Conservation (phyloP, 1,140 invertebrate genomes). For the Dryas iulia region DNA sequence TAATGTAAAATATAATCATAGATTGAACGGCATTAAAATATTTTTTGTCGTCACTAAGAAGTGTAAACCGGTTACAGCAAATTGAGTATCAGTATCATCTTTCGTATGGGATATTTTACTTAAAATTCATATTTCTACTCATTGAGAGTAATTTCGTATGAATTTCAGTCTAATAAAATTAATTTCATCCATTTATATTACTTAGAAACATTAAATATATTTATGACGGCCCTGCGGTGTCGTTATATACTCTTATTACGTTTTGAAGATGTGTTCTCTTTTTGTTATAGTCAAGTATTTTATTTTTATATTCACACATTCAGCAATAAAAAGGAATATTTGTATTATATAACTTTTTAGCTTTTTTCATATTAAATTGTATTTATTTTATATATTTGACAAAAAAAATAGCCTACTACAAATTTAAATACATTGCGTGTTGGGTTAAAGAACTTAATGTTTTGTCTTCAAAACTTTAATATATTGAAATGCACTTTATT, state of each 20-base stretch:
- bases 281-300: not conserved
- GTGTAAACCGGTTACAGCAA: constrained; percentile 9
- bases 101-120: constrained; percentile 13
- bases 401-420: no score
- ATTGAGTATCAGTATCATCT: constrained; percentile 11
- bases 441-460: no score
- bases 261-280: not conserved
- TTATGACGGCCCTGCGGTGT: not conserved
- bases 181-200: not conserved
- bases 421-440: no score
- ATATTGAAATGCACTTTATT: no score
- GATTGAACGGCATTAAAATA: not conserved
- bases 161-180: constrained; percentile 7
- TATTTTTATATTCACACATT: no score
- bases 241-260: not conserved
- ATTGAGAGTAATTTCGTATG: constrained; percentile 6
- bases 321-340: no score
- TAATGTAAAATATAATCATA: not conserved
- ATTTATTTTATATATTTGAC: no score
- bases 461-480: no score
- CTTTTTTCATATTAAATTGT: no score
- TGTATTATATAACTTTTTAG: no score
- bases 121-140: constrained; percentile 11
- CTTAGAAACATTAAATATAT: constrained; percentile 3
- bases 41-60: not conserved